These are phyloP conservation scores for Trachops cirrhosus DNA, from an alignment of 2,797 vertebrate genomes.

Conservation along the genomic window DNA sequence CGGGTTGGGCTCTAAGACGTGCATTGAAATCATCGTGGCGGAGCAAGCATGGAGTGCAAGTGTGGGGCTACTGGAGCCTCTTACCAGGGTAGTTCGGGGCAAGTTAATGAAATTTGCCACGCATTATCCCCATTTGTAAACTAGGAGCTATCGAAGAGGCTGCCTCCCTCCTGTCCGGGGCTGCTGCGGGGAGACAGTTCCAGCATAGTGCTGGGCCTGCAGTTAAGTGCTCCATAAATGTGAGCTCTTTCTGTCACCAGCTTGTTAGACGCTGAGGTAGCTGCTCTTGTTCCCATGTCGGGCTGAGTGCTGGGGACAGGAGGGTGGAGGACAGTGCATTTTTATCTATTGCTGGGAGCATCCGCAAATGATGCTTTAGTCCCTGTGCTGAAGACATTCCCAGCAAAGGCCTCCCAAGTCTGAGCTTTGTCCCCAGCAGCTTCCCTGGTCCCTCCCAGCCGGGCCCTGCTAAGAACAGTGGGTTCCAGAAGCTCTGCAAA, in stretches of 20 bases:
- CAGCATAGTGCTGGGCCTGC: not conserved
- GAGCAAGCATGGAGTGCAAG: not conserved
- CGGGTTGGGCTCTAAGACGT: not conserved
- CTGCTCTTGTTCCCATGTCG: not conserved
- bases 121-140: not conserved
- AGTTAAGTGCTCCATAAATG: not conserved
- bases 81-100: not conserved
- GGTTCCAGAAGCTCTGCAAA: not conserved
- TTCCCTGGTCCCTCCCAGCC: not conserved
- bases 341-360: not conserved
- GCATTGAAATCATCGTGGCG: not conserved
- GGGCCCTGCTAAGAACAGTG: not conserved
- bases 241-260: rapidly evolving
- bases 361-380: not conserved
- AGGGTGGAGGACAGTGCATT: not conserved
- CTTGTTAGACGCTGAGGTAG: not conserved
- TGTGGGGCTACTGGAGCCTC: not conserved
- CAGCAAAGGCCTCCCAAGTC: not conserved
- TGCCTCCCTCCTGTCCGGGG: not conserved
- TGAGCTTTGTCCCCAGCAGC: not conserved
- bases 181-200: not conserved
- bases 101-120: not conserved
- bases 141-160: not conserved
- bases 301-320: not conserved
- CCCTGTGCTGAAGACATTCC: not conserved